phyloP scores from a whole-genome alignment of 2,888 invertebrate genomes.

The Ethmia dodecea region DNA sequence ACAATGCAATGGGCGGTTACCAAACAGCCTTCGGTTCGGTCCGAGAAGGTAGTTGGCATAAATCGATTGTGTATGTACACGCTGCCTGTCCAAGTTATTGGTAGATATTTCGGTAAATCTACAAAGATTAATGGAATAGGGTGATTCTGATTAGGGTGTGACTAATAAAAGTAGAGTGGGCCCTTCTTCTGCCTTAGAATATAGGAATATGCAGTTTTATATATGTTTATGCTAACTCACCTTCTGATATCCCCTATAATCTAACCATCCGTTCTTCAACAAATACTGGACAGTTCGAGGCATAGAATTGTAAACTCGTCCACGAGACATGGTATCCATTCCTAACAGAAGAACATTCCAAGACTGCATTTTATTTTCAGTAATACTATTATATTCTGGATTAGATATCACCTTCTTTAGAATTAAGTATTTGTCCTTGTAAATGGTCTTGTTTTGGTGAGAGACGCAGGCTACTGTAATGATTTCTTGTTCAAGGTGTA shows the following conservation, averaged over 20 bases:
- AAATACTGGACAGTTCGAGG: constrained; percentile 14
- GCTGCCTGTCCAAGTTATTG: too few relatives aligned
- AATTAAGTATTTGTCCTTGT: constrained; percentile 39
- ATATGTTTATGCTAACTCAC: too few relatives aligned
- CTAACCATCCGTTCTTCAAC: constrained; percentile 13
- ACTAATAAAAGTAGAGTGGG: too few relatives aligned
- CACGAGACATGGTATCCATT: constrained; percentile 18
- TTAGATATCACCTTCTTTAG: constrained; percentile 28
- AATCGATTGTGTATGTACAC: too few relatives aligned
- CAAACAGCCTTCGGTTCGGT: too few relatives aligned
- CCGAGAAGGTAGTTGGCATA: too few relatives aligned
- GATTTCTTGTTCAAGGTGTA: constrained; percentile 32
- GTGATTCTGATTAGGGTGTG: too few relatives aligned
- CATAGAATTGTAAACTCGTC: constrained; percentile 12
- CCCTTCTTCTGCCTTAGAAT: too few relatives aligned
- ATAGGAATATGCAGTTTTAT: too few relatives aligned
- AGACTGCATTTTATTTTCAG: not conserved
- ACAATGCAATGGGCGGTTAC: too few relatives aligned
- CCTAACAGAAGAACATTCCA: constrained; percentile 20
- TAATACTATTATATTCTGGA: not conserved
- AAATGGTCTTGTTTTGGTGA: constrained; percentile 20
- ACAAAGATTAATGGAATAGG: too few relatives aligned
- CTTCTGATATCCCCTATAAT: constrained; percentile 22
- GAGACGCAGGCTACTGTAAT: constrained; percentile 35
- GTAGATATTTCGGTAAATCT: too few relatives aligned